Evolutionary conservation across 2,888 invertebrate species (phyloP).

Genomic region (Salticus scenicus): DNA sequence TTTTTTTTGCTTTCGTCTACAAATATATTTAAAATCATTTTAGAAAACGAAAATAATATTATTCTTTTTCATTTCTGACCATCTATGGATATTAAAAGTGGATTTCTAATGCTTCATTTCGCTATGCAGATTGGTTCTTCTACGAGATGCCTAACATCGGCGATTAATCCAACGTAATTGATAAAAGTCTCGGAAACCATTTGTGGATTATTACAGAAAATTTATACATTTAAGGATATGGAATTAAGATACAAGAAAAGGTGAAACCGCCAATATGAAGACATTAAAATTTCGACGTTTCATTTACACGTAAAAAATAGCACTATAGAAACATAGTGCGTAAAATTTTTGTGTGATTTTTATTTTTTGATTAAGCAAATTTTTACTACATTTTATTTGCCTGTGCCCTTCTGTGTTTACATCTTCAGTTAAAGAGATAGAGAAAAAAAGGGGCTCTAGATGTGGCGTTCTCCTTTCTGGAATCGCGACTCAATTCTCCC

Average conservation of each 20-base stretch:
- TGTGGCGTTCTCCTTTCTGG: slow-evolving; percentile 20
- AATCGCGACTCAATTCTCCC: slow-evolving; percentile 34
- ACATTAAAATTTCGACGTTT: neutral
- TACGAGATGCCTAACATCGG: slow-evolving; percentile 30
- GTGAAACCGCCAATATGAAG: neutral
- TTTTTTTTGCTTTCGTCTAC: neutral
- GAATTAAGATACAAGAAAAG: neutral
- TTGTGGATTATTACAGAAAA: slow-evolving; percentile 29
- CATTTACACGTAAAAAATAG: neutral
- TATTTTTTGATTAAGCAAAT: neutral
- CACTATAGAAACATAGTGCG: slow-evolving; percentile 18
- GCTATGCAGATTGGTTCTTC: neutral
- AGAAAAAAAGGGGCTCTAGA: slow-evolving; percentile 45
- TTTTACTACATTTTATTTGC: slow-evolving; percentile 1
- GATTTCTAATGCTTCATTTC: slow-evolving; percentile 10
- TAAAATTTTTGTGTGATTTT: slow-evolving; percentile 25
- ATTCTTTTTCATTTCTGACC: too few species aligned
- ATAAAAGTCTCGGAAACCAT: neutral
- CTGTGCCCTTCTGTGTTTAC: neutral
- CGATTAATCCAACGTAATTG: slow-evolving; percentile 43
- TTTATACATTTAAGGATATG: slow-evolving; percentile 13
- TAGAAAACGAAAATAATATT: too few species aligned
- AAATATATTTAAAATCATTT: too few species aligned
- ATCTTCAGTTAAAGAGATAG: neutral
- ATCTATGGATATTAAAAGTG: slow-evolving; percentile 25